Conservation (phyloP, 1,140 invertebrate species). For the Amyelois transitella region DNA sequence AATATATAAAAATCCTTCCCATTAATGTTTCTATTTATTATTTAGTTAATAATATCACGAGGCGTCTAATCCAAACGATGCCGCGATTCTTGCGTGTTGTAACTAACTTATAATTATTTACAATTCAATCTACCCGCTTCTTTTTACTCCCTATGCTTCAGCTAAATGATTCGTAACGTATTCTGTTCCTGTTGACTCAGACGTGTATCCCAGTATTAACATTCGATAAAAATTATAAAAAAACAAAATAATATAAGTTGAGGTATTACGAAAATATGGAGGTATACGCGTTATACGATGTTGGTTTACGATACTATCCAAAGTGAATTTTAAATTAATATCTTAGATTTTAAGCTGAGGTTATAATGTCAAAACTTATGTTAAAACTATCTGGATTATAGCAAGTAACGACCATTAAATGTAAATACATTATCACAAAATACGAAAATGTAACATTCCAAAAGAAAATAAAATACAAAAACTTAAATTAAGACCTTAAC, state of each 20-base stretch:
- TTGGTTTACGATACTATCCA: constrained; percentile 12
- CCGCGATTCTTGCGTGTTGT: constrained; percentile 56
- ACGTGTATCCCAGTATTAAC: not conserved
- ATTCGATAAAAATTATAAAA: constrained; percentile 58
- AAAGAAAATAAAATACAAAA: constrained; percentile 41
- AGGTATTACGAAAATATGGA: constrained; percentile 63
- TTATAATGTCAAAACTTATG: constrained; percentile 41
- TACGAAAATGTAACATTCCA: constrained; percentile 66
- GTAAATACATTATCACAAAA: constrained; percentile 66
- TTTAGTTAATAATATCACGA: constrained; percentile 73
- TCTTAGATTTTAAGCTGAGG: constrained; percentile 37
- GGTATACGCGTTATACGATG: constrained; percentile 38
- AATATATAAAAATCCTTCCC: constrained; percentile 73
- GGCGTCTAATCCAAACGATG: constrained; percentile 59
- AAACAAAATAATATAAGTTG: constrained; percentile 67
- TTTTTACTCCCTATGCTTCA: constrained; percentile 59
- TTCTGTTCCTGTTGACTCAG: constrained; percentile 4
- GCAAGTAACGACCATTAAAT: constrained; percentile 53
- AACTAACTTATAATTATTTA: constrained; percentile 69
- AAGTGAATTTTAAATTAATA: constrained; percentile 18
- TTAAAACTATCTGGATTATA: constrained; percentile 55
- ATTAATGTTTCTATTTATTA: constrained; percentile 70
- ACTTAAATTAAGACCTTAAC: constrained; percentile 31
- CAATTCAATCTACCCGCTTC: constrained; percentile 70
- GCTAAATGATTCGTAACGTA: constrained; percentile 12